Percentiles rank a stretch among this genome's conserved stretches.
Evolutionary conservation across 35 echinoderm and acorn worm genomes (phyloP).

Genomic region (Lytechinus variegatus): DNA sequence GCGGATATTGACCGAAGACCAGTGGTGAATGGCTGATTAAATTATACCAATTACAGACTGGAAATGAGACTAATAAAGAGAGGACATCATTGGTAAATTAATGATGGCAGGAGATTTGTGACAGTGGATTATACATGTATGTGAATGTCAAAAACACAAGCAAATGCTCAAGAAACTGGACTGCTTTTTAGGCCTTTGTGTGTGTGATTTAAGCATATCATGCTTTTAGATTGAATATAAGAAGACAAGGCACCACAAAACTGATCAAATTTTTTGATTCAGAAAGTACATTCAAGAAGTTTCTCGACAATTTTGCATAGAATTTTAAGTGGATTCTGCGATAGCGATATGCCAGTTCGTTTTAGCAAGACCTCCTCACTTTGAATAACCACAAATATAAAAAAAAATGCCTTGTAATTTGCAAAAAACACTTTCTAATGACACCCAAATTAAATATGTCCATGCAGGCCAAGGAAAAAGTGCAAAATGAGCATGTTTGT

Average conservation of each 20-base stretch:
- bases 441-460: not conserved
- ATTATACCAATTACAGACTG: constrained; percentile 39
- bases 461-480: not conserved
- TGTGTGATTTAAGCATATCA: too few relatives aligned
- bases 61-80: constrained; percentile 46
- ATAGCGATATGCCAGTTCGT: too few relatives aligned
- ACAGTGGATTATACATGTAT: not conserved
- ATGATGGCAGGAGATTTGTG: constrained; percentile 22
- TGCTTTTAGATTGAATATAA: too few relatives aligned
- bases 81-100: constrained; percentile 39
- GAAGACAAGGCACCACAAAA: too few relatives aligned
- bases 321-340: too few relatives aligned
- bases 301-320: too few relatives aligned
- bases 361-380: too few relatives aligned
- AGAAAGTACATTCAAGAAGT: too few relatives aligned
- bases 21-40: constrained; percentile 21
- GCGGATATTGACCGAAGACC: constrained; percentile 35
- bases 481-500: not conserved
- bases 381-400: too few relatives aligned
- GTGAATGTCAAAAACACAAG: not conserved
- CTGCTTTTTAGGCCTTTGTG: too few relatives aligned
- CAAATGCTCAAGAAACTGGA: not conserved
- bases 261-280: too few relatives aligned
- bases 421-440: not conserved
- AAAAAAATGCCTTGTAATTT: too few relatives aligned